phyloP scores from a whole-genome alignment of 2,113 vertebrate genomes.

The Rattus rattus region DNA sequence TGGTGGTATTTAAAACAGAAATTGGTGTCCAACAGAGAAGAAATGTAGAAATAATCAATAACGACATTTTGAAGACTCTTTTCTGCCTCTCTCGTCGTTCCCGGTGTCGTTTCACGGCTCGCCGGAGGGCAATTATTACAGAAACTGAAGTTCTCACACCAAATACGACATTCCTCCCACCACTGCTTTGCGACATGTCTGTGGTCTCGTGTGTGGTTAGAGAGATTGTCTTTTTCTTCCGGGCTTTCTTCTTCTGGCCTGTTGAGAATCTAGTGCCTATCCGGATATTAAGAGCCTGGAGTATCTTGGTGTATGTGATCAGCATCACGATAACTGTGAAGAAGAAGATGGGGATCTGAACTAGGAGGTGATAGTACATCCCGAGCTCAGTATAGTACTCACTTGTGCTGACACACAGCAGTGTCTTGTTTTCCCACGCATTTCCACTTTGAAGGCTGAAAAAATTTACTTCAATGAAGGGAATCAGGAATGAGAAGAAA shows the following conservation, averaged over 20 bases:
- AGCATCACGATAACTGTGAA: conserved; percentile 98
- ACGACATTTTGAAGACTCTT: conserved; percentile 97
- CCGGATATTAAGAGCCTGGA: conserved; percentile 98
- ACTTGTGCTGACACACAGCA: conserved; percentile 90
- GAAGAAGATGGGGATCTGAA: conserved; percentile 99
- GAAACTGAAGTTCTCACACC: conserved; percentile 98
- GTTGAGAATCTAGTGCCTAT: conserved; percentile 97
- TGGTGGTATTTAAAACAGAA: conserved; percentile 97
- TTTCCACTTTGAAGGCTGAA: conserved; percentile 90
- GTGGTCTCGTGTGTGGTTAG: conserved; percentile 93
- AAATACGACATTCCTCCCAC: conserved; percentile 92
- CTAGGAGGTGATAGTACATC: conserved; percentile 97
- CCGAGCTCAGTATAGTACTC: conserved; percentile 95
- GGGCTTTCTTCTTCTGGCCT: conserved; percentile 94
- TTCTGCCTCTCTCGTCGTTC: conserved; percentile 97
- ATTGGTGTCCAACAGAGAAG: conserved; percentile 99
- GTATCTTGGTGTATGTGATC: conserved; percentile 98
- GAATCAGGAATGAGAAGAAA: conserved; percentile 96
- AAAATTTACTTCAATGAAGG: conserved; percentile 98
- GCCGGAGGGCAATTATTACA: conserved; percentile 96
- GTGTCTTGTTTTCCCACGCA: conserved; percentile 93
- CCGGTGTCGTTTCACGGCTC: conserved; percentile 97
- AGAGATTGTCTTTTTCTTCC: conserved; percentile 97
- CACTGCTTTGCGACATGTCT: conserved; percentile 91
- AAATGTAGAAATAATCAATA: conserved; percentile 98